Evolutionary conservation across 2,888 invertebrate species (phyloP).

Genomic region (Seira sanloemensis): DNA sequence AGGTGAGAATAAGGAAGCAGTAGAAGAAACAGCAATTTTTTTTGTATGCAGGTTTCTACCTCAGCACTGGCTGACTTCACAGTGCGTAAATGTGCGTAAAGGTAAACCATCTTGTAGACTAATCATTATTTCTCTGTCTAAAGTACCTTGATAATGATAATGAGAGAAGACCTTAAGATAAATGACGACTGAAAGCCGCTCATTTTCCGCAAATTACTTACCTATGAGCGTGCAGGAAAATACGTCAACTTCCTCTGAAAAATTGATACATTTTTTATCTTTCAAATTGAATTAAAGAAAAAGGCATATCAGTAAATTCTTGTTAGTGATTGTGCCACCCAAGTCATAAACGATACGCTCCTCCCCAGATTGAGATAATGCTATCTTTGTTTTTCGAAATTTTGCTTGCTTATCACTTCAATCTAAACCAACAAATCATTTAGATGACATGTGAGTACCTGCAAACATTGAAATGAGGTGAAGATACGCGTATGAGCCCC

Average conservation of each 20-base stretch:
- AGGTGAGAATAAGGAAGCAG: conserved; percentile 44
- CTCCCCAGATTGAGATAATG: background rate
- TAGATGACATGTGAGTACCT: background rate
- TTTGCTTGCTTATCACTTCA: background rate
- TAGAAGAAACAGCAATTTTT: background rate
- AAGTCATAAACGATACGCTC: background rate
- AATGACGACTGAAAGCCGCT: background rate
- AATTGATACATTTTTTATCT: no score
- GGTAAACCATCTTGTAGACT: no score
- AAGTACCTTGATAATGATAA: background rate
- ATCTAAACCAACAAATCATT: conserved; percentile 4
- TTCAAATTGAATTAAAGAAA: background rate
- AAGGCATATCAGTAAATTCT: background rate
- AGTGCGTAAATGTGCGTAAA: no score
- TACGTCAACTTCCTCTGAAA: no score
- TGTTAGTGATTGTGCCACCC: background rate
- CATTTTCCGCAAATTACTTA: background rate
- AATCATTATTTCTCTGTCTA: background rate
- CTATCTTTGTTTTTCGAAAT: background rate
- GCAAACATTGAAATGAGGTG: background rate
- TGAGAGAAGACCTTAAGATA: background rate
- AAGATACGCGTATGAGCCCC: background rate
- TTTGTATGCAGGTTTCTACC: no score
- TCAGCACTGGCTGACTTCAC: background rate
- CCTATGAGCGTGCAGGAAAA: background rate